A percentile compares a stretch with the other conserved stretches of the same genome.
Conservation (phyloP, 2,797 vertebrate genomes). For the Salarias fasciatus region DNA sequence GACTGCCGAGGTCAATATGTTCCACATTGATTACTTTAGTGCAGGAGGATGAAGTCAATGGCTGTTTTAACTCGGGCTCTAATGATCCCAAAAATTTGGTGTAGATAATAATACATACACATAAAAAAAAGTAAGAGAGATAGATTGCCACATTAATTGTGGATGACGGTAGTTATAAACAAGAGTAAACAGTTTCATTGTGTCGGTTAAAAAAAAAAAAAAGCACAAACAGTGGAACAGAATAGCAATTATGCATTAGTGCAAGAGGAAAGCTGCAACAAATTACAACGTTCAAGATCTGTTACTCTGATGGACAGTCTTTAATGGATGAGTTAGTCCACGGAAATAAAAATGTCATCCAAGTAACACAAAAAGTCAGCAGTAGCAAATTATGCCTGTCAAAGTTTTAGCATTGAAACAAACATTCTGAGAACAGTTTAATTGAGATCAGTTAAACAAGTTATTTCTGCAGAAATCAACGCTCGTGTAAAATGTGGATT, state of each 20-base stretch:
- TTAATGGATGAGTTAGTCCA: background rate
- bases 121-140: background rate
- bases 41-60: conserved; percentile 17
- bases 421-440: no score
- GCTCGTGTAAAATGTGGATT: no score
- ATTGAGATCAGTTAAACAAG: background rate
- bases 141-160: background rate
- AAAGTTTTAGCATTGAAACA: background rate
- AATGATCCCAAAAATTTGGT: conserved; percentile 9
- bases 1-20: conserved; percentile 34
- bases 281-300: background rate
- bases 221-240: conserved; percentile 7
- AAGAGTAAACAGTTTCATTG: conserved; percentile 34
- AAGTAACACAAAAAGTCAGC: background rate
- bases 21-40: conserved; percentile 32
- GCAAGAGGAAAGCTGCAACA: background rate
- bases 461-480: conserved; percentile 2
- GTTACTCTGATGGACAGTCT: background rate
- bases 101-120: conserved; percentile 4
- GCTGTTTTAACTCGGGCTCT: conserved; percentile 14
- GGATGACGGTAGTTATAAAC: conserved; percentile 7
- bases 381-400: background rate
- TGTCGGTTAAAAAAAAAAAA: conserved; percentile 26
- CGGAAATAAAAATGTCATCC: background rate
- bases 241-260: background rate